phyloP scores from a whole-genome alignment of 64 coral and sea anemone species.

The Pocillopora verrucosa region DNA sequence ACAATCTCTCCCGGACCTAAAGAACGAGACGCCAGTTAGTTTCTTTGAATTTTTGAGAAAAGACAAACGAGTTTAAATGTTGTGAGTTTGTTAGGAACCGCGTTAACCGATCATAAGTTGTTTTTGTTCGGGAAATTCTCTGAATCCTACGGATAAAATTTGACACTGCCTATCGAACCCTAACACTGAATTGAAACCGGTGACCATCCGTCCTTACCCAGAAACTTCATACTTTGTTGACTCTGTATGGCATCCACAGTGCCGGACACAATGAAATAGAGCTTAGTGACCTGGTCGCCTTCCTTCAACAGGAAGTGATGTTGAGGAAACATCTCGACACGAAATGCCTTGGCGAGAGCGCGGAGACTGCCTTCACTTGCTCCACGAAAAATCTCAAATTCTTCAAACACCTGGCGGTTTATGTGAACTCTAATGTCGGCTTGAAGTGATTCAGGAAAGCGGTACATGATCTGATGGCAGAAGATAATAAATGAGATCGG shows the following conservation, averaged over 20 bases:
- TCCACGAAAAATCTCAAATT: constrained; percentile 64
- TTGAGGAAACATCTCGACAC: constrained; percentile 54
- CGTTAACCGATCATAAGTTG: no score
- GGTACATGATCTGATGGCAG: constrained; percentile 65
- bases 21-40: neutral
- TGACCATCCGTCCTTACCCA: constrained; percentile 51
- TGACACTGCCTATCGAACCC: no score
- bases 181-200: neutral
- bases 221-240: constrained; percentile 43
- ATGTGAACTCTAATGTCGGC: constrained; percentile 78
- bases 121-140: no score
- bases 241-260: constrained; percentile 68
- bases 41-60: neutral
- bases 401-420: constrained; percentile 49
- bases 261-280: constrained; percentile 83
- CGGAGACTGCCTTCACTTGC: constrained; percentile 61
- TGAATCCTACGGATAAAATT: no score
- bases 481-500: neutral
- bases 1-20: constrained; percentile 50
- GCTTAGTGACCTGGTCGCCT: constrained; percentile 69
- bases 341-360: constrained; percentile 65
- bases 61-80: no score
- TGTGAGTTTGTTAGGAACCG: no score
- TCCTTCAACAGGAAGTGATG: constrained; percentile 76
- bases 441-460: constrained; percentile 89